Percentiles rank a stretch among this genome's conserved stretches.
Evolutionary conservation across 2,888 invertebrate genomes (phyloP).

Genomic region (Hemithea aestivaria): DNA sequence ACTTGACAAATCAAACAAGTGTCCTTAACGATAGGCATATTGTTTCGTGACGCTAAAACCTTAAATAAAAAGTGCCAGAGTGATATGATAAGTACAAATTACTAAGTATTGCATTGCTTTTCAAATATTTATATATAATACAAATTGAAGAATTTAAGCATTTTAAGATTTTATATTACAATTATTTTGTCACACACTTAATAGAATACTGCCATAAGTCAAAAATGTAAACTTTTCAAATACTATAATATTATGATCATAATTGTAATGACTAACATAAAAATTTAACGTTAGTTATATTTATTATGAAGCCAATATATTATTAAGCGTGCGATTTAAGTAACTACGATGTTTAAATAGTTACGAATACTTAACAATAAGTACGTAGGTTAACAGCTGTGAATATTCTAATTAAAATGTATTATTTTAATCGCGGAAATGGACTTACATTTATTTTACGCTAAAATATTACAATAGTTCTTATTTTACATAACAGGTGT

Average conservation of each 20-base stretch:
- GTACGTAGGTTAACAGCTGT: slow-evolving; percentile 21
- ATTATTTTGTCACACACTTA: slow-evolving; percentile 3
- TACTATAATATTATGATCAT: too few species aligned
- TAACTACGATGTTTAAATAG: slow-evolving; percentile 18
- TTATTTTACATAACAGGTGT: slow-evolving; percentile 17
- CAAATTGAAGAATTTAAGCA: slow-evolving; percentile 6
- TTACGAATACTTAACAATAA: slow-evolving; percentile 23
- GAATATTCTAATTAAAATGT: slow-evolving; percentile 22
- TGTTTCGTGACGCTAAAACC: slow-evolving; percentile 49
- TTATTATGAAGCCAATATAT: too few species aligned
- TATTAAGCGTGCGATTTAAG: too few species aligned
- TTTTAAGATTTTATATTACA: slow-evolving; percentile 25
- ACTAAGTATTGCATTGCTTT: slow-evolving; percentile 36
- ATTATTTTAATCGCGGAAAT: slow-evolving; percentile 25
- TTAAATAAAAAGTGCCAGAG: slow-evolving; percentile 57
- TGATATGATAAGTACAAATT: slow-evolving; percentile 47
- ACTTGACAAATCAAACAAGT: slow-evolving; percentile 55
- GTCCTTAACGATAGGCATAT: slow-evolving; percentile 51
- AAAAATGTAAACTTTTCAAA: too few species aligned
- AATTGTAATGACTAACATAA: too few species aligned
- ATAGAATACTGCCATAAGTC: too few species aligned
- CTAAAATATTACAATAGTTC: slow-evolving; percentile 19
- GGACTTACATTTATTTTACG: slow-evolving; percentile 11
- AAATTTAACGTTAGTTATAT: too few species aligned
- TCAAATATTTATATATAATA: slow-evolving; percentile 27